Conservation (phyloP, 2,888 invertebrate species). For the Leucophora obtusa region DNA sequence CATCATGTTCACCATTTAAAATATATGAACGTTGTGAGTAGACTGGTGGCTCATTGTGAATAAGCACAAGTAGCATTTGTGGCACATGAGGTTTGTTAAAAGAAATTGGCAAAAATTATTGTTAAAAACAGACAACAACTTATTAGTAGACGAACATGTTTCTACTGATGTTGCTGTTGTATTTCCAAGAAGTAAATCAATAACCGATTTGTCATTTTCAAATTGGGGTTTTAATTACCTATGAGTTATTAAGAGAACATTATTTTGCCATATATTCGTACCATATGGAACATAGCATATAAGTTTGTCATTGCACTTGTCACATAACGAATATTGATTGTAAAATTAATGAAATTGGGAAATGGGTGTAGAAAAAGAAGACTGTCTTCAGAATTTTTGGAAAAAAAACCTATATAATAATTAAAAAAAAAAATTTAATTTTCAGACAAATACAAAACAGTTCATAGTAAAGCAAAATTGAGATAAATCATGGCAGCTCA, state of each 20-base stretch:
- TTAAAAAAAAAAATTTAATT: too few species aligned
- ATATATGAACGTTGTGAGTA: slow-evolving; percentile 20
- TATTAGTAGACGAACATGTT: slow-evolving; percentile 25
- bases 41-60: not conserved
- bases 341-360: too few species aligned
- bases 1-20: slow-evolving; percentile 44
- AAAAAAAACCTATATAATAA: too few species aligned
- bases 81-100: slow-evolving; percentile 4
- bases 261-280: too few species aligned
- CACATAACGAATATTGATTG: too few species aligned
- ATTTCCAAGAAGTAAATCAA: slow-evolving; percentile 47
- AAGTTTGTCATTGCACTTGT: too few species aligned
- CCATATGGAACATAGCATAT: too few species aligned
- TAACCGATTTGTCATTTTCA: slow-evolving; percentile 63
- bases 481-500: too few species aligned
- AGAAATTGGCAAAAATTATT: slow-evolving; percentile 42
- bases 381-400: too few species aligned
- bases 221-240: slow-evolving; percentile 59
- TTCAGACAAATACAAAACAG: too few species aligned
- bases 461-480: too few species aligned
- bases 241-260: slow-evolving; percentile 31
- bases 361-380: too few species aligned
- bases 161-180: not conserved
- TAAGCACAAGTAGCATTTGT: slow-evolving; percentile 32
- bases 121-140: not conserved